A percentile compares a stretch with the other conserved stretches of the same genome.
These are phyloP conservation scores for Paedocypris micromegethes DNA, from an alignment of 2,797 vertebrate genomes.

Conservation along the genomic window DNA sequence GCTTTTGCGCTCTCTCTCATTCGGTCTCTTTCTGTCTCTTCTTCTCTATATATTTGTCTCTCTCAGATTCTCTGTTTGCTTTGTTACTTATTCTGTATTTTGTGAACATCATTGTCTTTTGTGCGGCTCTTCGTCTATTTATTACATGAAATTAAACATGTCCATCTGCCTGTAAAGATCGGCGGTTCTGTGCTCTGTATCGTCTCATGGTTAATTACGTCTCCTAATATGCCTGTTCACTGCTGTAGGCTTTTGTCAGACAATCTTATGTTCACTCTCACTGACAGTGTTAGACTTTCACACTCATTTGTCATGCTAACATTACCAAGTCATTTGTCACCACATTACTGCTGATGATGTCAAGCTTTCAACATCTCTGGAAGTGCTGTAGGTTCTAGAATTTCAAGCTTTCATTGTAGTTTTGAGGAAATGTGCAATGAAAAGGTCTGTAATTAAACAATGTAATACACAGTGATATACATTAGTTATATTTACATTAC, in stretches of 20 bases:
- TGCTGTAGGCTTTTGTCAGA: slow-evolving; percentile 45
- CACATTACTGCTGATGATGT: slow-evolving; percentile 1
- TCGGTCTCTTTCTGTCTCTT: slow-evolving; percentile 9
- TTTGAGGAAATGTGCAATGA: no score
- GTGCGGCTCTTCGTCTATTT: slow-evolving; percentile 11
- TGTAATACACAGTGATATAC: no score
- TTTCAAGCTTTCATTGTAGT: background rate
- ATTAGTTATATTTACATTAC: no score
- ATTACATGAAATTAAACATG: slow-evolving; percentile 15
- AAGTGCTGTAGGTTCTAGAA: slow-evolving; percentile 4
- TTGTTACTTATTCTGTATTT: no score
- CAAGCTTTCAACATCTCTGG: background rate
- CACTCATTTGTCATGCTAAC: slow-evolving; percentile 45
- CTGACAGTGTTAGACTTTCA: slow-evolving; percentile 44
- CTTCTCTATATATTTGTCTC: slow-evolving; percentile 5
- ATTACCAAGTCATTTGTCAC: slow-evolving; percentile 27
- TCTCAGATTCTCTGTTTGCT: no score
- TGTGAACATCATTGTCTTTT: slow-evolving; percentile 19
- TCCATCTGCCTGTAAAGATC: slow-evolving; percentile 27
- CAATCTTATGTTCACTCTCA: slow-evolving; percentile 40
- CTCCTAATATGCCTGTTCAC: slow-evolving; percentile 43
- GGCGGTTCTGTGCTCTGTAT: slow-evolving; percentile 20
- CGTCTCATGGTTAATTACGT: slow-evolving; percentile 46
- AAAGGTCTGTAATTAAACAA: no score
- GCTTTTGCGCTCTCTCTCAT: background rate